Base-by-base conservation (phyloP, 2,888 invertebrate genomes). In the Lochmaea capreae region DNA sequence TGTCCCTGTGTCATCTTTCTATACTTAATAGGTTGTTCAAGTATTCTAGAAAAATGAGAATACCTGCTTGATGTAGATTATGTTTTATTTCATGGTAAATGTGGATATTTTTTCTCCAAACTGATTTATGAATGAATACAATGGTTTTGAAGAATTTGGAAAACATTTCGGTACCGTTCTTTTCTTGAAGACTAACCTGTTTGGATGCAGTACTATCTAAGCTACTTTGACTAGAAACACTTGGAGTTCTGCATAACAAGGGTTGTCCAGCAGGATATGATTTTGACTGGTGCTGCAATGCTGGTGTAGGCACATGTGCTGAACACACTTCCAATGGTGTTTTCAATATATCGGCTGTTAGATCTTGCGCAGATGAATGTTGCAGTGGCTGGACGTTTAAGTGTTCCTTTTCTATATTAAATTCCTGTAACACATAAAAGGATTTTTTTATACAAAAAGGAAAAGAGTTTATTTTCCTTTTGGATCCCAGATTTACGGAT, bases 191-290 rank as follows among this genome's bases (percentile, higher is more conserved):
- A 73, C 76, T 76, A 73, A 85, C 85, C 79, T 84, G 84, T 82
- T 83, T 84, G 2, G 85, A 85, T 90, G 77, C 92, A 79, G 92
- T 92, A 83, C 93, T 93, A 84, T 95, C 95, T 77, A 95, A 88
- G 84, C 94, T 95, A 87, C 94, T 93, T 86, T 95, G 95, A 72
- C 95, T 95, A 14, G 94, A 94, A 80, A 95, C 92, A 43, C 94
- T 95, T 42, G 94, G 93, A 0, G 95, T 95, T 76, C 95, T 89
- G 77, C 93, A 92, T 33, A 95, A 89, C 49, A 93, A 89, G 3
- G 84, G 86, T 10, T 77, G 77, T 59, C 81, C 81, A 65, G 80
- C 77, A 43, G 92, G 91, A 83, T 91, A 91, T 73, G 91, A 91
- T 80, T 90, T 90, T 71, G 91, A 91, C 87, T 94, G 94, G 79